Percentiles rank a stretch among this genome's conserved stretches.
Conservation (phyloP, 1,140 invertebrate species). For the Leptinotarsa defecta region DNA sequence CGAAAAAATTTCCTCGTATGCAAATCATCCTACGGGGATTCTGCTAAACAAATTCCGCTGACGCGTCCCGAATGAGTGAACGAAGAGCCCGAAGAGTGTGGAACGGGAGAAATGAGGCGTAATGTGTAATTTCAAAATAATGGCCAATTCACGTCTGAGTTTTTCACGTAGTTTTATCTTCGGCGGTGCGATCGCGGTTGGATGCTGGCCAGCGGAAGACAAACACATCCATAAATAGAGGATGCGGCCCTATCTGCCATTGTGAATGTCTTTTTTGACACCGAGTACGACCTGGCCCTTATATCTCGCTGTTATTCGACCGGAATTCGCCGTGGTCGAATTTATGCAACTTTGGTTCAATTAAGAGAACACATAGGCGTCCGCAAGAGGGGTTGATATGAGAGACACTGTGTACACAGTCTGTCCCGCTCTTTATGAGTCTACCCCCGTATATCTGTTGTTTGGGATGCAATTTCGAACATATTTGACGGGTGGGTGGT, state of each 20-base stretch:
- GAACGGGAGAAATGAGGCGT: conserved; percentile 31
- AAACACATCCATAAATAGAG: conserved; percentile 47
- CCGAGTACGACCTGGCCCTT: neutral
- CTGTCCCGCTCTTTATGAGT: too few species aligned
- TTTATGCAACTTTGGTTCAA: neutral
- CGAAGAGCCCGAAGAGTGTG: conserved; percentile 13
- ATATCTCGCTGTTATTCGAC: neutral
- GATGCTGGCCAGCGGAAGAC: conserved; percentile 44
- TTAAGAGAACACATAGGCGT: neutral
- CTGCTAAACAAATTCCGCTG: conserved; percentile 11
- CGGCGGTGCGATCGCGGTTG: conserved; percentile 38
- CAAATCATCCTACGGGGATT: too few species aligned
- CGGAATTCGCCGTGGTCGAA: neutral
- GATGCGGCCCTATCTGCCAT: conserved; percentile 41
- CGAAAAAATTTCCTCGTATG: too few species aligned
- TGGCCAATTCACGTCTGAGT: conserved; percentile 42
- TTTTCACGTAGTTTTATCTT: conserved; percentile 38
- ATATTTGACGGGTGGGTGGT: too few species aligned
- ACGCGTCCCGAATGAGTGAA: conserved; percentile 14
- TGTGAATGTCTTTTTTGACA: conserved; percentile 34
- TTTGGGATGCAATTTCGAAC: too few species aligned
- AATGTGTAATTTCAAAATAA: conserved; percentile 42
- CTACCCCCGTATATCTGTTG: too few species aligned
- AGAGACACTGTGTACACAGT: too few species aligned
- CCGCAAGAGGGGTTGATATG: too few species aligned